phyloP scores from a whole-genome alignment of 1,140 invertebrate genomes.

The Hypothenemus hampei region DNA sequence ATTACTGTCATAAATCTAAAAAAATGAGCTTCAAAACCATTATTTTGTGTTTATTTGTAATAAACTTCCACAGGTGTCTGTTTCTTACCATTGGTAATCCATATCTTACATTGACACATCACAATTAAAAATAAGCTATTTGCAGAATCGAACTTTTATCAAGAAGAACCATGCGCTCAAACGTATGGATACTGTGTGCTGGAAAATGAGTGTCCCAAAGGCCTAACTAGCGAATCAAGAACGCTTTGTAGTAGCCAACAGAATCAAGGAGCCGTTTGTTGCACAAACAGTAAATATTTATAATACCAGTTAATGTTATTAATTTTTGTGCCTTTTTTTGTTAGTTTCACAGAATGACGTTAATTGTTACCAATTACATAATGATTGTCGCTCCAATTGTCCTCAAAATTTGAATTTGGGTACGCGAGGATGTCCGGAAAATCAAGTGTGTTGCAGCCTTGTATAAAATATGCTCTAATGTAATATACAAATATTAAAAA shows the following conservation, averaged over 20 bases:
- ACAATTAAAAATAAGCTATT: neutral
- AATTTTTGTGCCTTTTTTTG: neutral
- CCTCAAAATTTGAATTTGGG: constrained; percentile 13
- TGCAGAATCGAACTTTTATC: constrained; percentile 23
- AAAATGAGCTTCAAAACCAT: neutral
- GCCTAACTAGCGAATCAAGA: too few species aligned
- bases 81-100: neutral
- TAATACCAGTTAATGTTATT: neutral
- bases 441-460: constrained; percentile 23
- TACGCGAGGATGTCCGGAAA: constrained; percentile 17
- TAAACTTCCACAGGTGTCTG: neutral
- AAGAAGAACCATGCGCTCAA: constrained; percentile 14
- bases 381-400: constrained; percentile 7
- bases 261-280: neutral
- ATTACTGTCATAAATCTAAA: neutral
- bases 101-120: neutral
- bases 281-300: neutral
- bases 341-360: neutral
- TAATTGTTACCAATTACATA: constrained; percentile 26
- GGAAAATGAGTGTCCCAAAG: constrained; percentile 19
- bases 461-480: neutral
- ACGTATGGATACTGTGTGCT: constrained; percentile 13
- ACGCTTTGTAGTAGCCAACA: neutral
- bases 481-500: constrained; percentile 53
- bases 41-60: neutral